Evolutionary conservation across 2,888 invertebrate genomes (phyloP), one percentile per base, ranked within the genome.

Genomic region (Drosophila heteroneura): DNA sequence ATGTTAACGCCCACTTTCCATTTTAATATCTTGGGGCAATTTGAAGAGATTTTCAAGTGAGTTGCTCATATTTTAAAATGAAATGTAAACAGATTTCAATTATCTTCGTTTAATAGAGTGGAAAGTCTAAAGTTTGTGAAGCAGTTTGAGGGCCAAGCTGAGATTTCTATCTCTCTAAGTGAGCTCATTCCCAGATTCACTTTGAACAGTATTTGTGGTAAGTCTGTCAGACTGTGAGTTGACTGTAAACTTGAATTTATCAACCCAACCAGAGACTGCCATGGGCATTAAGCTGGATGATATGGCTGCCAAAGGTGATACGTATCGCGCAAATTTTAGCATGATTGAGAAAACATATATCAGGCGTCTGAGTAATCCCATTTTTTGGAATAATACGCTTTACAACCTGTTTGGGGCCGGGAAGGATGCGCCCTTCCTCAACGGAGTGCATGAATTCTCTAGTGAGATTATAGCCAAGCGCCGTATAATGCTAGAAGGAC

Each of bases 1-100:
- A 82, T 92, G 83, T 74, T 92, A 5, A 92, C 92, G 2, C 90
- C 91, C 0, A 91, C 92, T 0, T 92, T 92, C 59, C 92, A 92
- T 52, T 92, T 92, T 1, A 92, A 90, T 66, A 92, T 92, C 56
- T 76, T 92, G 37, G 70, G 66, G 9, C 90, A 92, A 32, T 92
- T 92, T 39, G 71, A 76, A 16, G 92, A 92, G 56, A 85, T 92
- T 22, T 92, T 92, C 70, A 92, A 90, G 92, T 92, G 22, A 39
- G 78, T 60, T 51, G 28, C 19, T 22, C 3, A 7, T 16, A 2
- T 30, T 41, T 22, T n/a, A 4, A 0, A 16, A 6, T 12, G 3
- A 22, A 5, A 16, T 2, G 3, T 49, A 26, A 19, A 14, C 2
- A 14, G 12, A 22, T 10, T 4, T 0, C 0, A 19, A 2, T 22